Base-by-base conservation (phyloP, 2,888 invertebrate species). In the Conops quadrifasciatus region DNA sequence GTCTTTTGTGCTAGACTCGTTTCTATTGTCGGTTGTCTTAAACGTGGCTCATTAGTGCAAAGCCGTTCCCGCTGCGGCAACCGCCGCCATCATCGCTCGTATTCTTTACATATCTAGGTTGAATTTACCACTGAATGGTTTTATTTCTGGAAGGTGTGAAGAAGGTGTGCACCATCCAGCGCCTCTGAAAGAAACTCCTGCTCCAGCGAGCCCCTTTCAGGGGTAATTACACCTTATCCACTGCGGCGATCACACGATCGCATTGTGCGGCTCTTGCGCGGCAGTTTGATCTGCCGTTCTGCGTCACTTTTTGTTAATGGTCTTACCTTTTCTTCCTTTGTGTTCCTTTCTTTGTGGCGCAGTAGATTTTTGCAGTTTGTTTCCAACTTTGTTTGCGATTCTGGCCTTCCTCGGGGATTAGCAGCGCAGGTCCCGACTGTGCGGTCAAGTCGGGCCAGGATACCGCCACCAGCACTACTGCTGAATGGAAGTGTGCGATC, bases 151-250 rank as follows among this genome's bases (percentile, higher is more conserved):
- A 76, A 78, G 80, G 82, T 81, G 81, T 78, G 81, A 80, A 81
- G 80, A 81, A 81, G 83, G 83, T 83, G 83, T 83, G 83, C 82
- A 83, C 83, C 36, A 81, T 81, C 80, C 81, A 81, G 82, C 83
- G 83, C 83, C 82, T 81, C 74, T 73, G 72, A 66, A 30, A 75
- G 24, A 21, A 30, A 16, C 15, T 24, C 47, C 59, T 24, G 26
- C 16, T 36, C 47, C 59, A 60, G 67, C 59, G 67, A 67, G 58
- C 62, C 68, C 62, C 68, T 49, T 47, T 60, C 60, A 62, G 78
- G 78, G 78, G 80, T 83, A 83, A 83, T 83, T 83, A 81, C 81
- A 78, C 78, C 74, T 77, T 77, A 76, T 76, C 75, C 75, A 75
- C 51, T 36, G 30, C 30, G 36, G 62, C 19, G 66, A 66, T 66